Conservation (phyloP, 2,888 invertebrate species). For the Adelognathus sp. region DNA sequence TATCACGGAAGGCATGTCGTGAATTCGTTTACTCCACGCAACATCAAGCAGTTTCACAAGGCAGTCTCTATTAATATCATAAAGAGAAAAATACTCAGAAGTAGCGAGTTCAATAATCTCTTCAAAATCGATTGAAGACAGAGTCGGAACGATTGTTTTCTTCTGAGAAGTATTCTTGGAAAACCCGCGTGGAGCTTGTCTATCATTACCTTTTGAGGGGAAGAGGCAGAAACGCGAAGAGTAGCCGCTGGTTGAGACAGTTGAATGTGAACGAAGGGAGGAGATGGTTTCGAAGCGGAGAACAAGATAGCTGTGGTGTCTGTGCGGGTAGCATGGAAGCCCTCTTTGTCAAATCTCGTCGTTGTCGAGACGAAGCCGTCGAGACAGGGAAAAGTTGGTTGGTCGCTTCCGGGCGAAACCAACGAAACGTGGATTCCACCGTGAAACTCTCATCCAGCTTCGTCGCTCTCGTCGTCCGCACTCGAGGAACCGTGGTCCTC, state of each 20-base stretch:
- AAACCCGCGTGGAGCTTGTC: constrained; percentile 24
- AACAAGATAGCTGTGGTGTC: background rate
- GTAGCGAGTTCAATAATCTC: too few species aligned
- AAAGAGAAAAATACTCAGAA: too few species aligned
- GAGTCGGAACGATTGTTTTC: background rate
- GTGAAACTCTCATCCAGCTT: constrained; percentile 31
- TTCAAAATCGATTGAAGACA: too few species aligned
- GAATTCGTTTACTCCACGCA: too few species aligned
- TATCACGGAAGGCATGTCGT: too few species aligned
- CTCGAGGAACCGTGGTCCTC: constrained; percentile 37
- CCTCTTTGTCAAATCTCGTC: constrained; percentile 53
- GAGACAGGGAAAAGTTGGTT: constrained; percentile 42
- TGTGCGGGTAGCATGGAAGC: background rate
- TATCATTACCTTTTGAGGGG: background rate
- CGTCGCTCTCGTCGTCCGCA: constrained; percentile 10
- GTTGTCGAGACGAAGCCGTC: constrained; percentile 8
- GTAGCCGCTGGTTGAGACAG: background rate
- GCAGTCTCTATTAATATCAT: too few species aligned
- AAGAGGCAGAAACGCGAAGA: background rate
- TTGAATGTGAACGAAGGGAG: background rate
- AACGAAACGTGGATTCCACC: constrained; percentile 34
- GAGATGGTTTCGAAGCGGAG: background rate
- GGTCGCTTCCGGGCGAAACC: constrained; percentile 40
- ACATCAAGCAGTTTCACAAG: too few species aligned
- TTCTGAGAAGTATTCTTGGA: background rate